Base-by-base conservation (phyloP, 2,113 vertebrate genomes). In the Gadus chalcogrammus region DNA sequence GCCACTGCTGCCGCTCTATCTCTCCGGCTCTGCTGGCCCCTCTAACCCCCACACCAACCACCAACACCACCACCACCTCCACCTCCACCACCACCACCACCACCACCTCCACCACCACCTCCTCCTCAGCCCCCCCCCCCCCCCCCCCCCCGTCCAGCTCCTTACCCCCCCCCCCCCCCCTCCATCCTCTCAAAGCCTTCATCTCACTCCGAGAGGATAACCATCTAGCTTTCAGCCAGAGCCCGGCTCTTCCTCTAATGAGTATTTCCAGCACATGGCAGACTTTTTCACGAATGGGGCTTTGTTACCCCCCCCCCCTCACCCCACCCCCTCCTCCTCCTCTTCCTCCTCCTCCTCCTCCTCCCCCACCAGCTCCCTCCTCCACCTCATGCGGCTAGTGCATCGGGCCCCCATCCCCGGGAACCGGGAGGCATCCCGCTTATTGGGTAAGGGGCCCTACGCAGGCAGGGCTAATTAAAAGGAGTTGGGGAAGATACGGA, bases 191-290 rank as follows among this genome's bases (percentile, higher is more conserved):
- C 31, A 72, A 66, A 69, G 68, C 75, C 80, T 84, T 80, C 75
- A 77, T 80, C 76, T 83, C 66, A 5, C 70, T 71, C 64, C 6
- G 61, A 62, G 52, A 78, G 71, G 85, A 88, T 87, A 89, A 83
- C 81, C 84, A 84, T 90, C 82, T 78, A 81, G 79, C 75, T 82
- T 83, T 89, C 82, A 86, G 8, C 80, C 82, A 77, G 76, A 71
- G 71, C 60, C 84, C 76, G 71, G 70, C 73, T 77, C 77, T 77
- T 62, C 22, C 73, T 86, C 75, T 88, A 85, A 88, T 85, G 85
- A 85, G 77, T 78, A 61, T 85, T 87, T 84, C 76, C 70, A 83
- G 72, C 67, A 59, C 12, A 73, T 56, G 68, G 71, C 66, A 68
- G 78, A 87, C 82, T 48, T 48, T 48, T 48, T 48, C 11, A 83